These are phyloP conservation scores for Amphipoea oculea DNA, from an alignment of 2,888 invertebrate species.

Conservation along the genomic window DNA sequence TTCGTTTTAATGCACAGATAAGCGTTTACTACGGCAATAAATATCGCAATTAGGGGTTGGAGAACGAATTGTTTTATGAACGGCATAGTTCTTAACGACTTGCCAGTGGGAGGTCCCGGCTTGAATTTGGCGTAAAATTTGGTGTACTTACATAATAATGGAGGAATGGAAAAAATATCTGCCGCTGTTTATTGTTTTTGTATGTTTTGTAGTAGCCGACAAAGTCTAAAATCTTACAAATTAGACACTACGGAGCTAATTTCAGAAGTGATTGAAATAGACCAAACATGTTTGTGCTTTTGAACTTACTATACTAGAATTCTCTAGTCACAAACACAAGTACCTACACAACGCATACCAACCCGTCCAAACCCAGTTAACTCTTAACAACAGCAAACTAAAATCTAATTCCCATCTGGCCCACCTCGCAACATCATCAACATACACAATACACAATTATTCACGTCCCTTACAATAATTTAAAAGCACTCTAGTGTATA, in stretches of 20 bases:
- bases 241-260: neutral
- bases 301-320: neutral
- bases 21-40: conserved; percentile 78
- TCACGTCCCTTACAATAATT: conserved; percentile 71
- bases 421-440: conserved; percentile 55
- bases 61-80: conserved; percentile 74
- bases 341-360: conserved; percentile 10
- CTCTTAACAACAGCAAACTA: conserved; percentile 33
- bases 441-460: conserved; percentile 62
- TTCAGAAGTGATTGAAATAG: neutral
- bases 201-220: neutral
- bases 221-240: neutral
- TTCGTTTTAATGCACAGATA: conserved; percentile 72
- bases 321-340: neutral
- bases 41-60: conserved; percentile 79
- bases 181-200: conserved; percentile 29
- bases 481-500: conserved; percentile 67
- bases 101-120: conserved; percentile 59
- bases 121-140: conserved; percentile 56
- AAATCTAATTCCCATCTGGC: conserved; percentile 63
- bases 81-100: conserved; percentile 66
- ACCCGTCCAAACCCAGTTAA: conserved; percentile 31
- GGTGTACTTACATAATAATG: conserved; percentile 45
- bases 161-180: conserved; percentile 13
- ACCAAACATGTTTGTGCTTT: too few species aligned